phyloP scores from a whole-genome alignment of 2,113 vertebrate species.

The Pomatorhinus ruficollis region DNA sequence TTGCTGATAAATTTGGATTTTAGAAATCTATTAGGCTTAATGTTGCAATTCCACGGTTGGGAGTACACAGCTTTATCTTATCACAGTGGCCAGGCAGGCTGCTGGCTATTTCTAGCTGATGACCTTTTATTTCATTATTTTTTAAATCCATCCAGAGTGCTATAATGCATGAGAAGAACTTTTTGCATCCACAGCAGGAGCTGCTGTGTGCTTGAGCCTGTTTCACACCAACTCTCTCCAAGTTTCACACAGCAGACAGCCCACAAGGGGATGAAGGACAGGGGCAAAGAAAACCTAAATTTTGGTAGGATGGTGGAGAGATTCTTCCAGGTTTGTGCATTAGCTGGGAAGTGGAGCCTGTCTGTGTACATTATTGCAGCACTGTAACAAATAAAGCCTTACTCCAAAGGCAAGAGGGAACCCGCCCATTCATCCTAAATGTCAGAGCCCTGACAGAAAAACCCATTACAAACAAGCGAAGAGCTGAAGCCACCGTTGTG shows the following conservation, averaged over 20 bases:
- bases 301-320: not conserved
- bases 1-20: constrained; percentile 42
- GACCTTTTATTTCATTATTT: constrained; percentile 58
- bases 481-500: not conserved
- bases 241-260: not conserved
- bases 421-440: not conserved
- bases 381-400: not conserved
- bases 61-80: constrained; percentile 50
- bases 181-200: not conserved
- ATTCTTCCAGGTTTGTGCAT: not conserved
- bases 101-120: constrained; percentile 12
- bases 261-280: not conserved
- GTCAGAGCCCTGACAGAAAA: constrained; percentile 13
- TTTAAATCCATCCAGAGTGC: constrained; percentile 5
- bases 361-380: not conserved
- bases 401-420: not conserved
- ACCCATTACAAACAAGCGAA: not conserved
- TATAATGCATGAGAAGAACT: not conserved
- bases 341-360: not conserved
- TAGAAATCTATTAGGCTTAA: constrained; percentile 43
- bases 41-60: not conserved
- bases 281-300: not conserved
- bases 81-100: constrained; percentile 9
- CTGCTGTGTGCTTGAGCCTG: fast-evolving
- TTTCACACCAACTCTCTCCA: not conserved